Base-by-base conservation (phyloP, 2,888 invertebrate genomes). In the Meteorus cinctellus region DNA sequence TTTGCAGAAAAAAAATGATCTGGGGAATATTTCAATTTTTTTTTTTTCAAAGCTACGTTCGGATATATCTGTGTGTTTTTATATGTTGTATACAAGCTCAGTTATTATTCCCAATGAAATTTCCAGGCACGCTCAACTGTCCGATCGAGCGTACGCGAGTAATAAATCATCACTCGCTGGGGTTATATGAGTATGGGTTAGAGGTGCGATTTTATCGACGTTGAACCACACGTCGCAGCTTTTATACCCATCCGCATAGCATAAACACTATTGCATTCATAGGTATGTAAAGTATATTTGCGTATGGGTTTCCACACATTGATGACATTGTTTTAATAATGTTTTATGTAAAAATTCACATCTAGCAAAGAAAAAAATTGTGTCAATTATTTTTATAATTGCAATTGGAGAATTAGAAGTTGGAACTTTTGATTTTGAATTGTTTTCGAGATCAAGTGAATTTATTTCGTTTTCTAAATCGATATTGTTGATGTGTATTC, bases 81-180 rank as follows among this genome's bases (percentile, higher is more conserved):
- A 31, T 63, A 31, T 14, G 29, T 10, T 62, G n/a, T 65, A 12
- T 36, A 45, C 34, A 12, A 19, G 8, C n/a, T 29, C n/a, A 41
- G 65, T 63, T 66, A 71, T 75, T 75, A 71, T 75, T 75, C 66
- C 66, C 71, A 71, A 71, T 74, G 74, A 74, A 62, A 74, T 74
- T 74, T 74, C 62, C 12, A 75, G 65, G 71, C 70, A 66, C 71
- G 71, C 48, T 75, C 72, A 24, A 62, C 66, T 36, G 34, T 68
- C 51, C 72, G 76, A 72, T 76, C 72, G 67, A 76, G 72, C 68
- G 68, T 75, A 74, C 65, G 62, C 69, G 55, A 45, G 65, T 45
- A 71, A 77, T 79, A 77, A 77, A 77, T 79, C 77, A 79, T 79
- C 73, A 65, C 19, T 71, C 62, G 29, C 34, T 65, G 45, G 75